phyloP scores from a whole-genome alignment of 2,888 invertebrate genomes.

The Gymnosoma rotundatum region DNA sequence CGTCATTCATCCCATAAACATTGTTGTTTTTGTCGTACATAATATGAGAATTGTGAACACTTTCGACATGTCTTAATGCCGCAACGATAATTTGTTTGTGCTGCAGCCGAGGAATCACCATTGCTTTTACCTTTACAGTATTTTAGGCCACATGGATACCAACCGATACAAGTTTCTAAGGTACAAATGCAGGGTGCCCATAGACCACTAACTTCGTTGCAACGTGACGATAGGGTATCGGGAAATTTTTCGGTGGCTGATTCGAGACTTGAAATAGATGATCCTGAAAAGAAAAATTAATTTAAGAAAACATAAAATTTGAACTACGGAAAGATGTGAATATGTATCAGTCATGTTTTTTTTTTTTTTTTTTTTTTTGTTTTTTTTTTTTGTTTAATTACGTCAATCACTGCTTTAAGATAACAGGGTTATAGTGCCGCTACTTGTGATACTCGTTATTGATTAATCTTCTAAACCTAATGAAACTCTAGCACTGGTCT shows the following conservation, averaged over 20 bases:
- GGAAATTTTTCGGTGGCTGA: conserved; percentile 89
- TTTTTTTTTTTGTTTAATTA: too few relatives aligned
- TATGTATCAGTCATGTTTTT: not conserved
- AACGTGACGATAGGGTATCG: conserved; percentile 83
- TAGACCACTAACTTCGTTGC: conserved; percentile 87
- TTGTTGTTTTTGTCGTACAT: conserved; percentile 90
- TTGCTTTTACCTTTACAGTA: conserved; percentile 94
- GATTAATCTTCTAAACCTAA: too few relatives aligned
- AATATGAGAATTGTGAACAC: conserved; percentile 94
- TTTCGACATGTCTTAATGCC: conserved; percentile 97
- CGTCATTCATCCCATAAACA: conserved; percentile 92
- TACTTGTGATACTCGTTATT: too few relatives aligned
- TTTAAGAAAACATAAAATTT: not conserved
- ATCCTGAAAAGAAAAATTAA: conserved; percentile 82
- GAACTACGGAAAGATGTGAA: not conserved
- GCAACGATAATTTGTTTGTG: conserved; percentile 90
- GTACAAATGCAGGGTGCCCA: conserved; percentile 92
- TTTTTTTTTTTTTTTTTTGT: too few relatives aligned
- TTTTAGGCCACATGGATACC: conserved; percentile 98
- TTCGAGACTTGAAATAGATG: conserved; percentile 88
- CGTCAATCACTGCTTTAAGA: too few relatives aligned
- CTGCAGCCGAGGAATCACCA: conserved; percentile 76
- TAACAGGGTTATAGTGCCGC: too few relatives aligned
- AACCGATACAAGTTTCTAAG: conserved; percentile 94
- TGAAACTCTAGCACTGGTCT: too few relatives aligned